Base-by-base conservation (phyloP, 1,140 invertebrate species). In the Mamestra configurata region DNA sequence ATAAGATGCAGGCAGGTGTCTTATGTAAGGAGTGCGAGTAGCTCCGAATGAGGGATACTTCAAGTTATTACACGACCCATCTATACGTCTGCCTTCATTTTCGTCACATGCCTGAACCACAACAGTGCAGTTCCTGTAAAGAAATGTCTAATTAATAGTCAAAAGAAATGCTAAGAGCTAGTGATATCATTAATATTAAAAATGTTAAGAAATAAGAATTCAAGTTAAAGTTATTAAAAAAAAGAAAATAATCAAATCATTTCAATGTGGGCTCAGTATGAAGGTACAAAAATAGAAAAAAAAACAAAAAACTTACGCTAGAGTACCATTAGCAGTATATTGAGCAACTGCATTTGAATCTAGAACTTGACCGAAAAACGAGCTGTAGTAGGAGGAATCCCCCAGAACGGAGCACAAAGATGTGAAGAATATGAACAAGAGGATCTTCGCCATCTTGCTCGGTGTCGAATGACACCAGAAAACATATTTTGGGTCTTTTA, bases 391-490 rank as follows among this genome's bases (percentile, higher is more conserved):
- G 8, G 35, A 18, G 6, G 59, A 18, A 18, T 64, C 31, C 13
- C 31, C 59, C 15, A 64, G 20, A 40, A 64, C 59, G 35, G 22
- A 27, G 24, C 18, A 37, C 7, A 40, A 1, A 37, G 18, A 18
- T 11, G 18, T 20, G 8, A 37, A 64, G 1, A 37, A 8, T 6
- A 64, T 20, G 20, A 64, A 64, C 20, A 64, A 18, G 6, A 51
- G n/a, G 15, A n/a, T 51, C 59, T 40, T 64, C 7, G 37, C 59
- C 59, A 64, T 64, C 59, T 64, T 64, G 31, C n/a, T n/a, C 13
- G 13, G 24, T 27, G 57, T 24, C 24, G 57, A 59, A n/a, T 35
- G 7, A 35, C 3, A 7, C 3, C 31, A 35, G 7, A 35, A 7
- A 35, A 3, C 3, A 3, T 4, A 35, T 35, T 3, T 35, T 46